Conservation (phyloP, 2,888 invertebrate genomes). For the Sisyra terminalis region DNA sequence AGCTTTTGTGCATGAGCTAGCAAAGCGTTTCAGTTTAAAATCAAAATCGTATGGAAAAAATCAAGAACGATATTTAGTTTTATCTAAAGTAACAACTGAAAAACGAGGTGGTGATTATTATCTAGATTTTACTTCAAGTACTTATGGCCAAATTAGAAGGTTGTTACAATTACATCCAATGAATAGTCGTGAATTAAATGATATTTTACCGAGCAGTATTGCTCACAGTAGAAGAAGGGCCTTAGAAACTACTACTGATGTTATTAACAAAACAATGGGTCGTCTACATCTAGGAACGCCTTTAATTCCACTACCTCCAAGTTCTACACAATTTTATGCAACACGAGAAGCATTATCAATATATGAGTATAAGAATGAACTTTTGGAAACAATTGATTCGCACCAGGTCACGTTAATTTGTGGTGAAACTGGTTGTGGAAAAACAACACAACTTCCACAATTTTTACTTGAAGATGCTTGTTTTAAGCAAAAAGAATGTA, state of each 20-base stretch:
- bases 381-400: constrained; percentile 44
- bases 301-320: constrained; percentile 25
- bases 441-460: constrained; percentile 93
- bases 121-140: constrained; percentile 1
- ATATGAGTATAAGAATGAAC: constrained; percentile 42
- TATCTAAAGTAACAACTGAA: constrained; percentile 12
- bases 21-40: constrained; percentile 48
- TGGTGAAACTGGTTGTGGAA: constrained; percentile 85
- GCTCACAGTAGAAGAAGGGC: too few species aligned
- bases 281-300: constrained; percentile 15
- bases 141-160: background rate
- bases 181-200: background rate
- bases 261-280: constrained; percentile 5
- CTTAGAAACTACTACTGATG: too few species aligned
- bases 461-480: constrained; percentile 67
- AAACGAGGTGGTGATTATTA: background rate
- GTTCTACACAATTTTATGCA: constrained; percentile 35
- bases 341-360: constrained; percentile 55
- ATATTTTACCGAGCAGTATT: background rate
- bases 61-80: constrained; percentile 17
- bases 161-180: constrained; percentile 2
- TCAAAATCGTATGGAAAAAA: constrained; percentile 70
- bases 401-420: constrained; percentile 57
- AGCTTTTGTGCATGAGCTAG: constrained; percentile 61
- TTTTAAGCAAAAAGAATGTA: constrained; percentile 42